Evolutionary conservation across 2,888 invertebrate species (phyloP).

Genomic region (Aplocera efformata): DNA sequence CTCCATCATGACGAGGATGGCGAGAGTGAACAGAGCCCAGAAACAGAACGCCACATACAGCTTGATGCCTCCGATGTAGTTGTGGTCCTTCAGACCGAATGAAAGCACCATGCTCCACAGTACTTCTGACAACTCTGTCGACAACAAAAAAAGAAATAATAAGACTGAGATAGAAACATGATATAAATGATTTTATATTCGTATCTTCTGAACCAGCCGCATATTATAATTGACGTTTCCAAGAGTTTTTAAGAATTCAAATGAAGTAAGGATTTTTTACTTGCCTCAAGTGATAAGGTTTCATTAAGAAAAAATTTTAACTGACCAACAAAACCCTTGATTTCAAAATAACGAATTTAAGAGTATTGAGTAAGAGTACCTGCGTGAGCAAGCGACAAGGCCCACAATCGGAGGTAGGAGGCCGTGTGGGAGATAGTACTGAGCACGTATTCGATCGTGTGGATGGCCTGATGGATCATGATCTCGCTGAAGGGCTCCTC

Average conservation of each 20-base stretch:
- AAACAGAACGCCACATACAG: constrained; percentile 92
- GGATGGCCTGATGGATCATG: constrained; percentile 96
- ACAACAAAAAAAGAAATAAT: too few species aligned
- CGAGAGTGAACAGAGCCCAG: constrained; percentile 95
- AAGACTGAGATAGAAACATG: too few species aligned
- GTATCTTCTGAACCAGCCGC: too few species aligned
- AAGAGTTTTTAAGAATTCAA: too few species aligned
- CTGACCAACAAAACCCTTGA: too few species aligned
- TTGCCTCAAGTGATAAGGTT: too few species aligned
- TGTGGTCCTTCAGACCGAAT: constrained; percentile 84
- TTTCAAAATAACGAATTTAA: too few species aligned
- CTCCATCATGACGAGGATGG: constrained; percentile 98
- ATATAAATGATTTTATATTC: too few species aligned
- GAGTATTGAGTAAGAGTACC: constrained; percentile 82
- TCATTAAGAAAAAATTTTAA: too few species aligned
- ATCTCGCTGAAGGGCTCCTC: constrained; percentile 90
- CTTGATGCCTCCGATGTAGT: constrained; percentile 86
- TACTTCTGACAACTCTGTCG: constrained; percentile 90
- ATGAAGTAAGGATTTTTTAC: too few species aligned
- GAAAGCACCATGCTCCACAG: constrained; percentile 95
- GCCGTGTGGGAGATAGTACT: constrained; percentile 98
- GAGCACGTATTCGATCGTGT: constrained; percentile 97
- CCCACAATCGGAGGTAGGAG: constrained; percentile 97
- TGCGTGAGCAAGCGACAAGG: constrained; percentile 96
- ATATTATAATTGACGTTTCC: too few species aligned